Conservation (phyloP, 2,888 invertebrate genomes). For the Coelogynopora nodosa region DNA sequence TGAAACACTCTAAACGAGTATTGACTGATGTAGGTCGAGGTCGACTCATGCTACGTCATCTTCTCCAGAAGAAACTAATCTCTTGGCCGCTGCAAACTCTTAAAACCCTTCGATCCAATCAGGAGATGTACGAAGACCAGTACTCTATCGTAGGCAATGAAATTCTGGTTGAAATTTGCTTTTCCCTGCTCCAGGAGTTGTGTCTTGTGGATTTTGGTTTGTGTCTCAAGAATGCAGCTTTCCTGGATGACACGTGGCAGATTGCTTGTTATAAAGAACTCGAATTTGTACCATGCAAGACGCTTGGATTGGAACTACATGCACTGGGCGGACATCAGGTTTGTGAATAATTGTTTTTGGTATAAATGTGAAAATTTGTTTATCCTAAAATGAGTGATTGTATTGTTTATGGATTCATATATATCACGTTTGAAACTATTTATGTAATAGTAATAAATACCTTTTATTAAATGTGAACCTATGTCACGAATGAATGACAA, state of each 20-base stretch:
- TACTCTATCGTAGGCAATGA: slow-evolving; percentile 41
- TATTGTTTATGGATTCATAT: no score
- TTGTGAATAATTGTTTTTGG: no score
- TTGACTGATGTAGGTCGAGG: not conserved
- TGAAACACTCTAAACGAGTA: not conserved
- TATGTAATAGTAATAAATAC: no score
- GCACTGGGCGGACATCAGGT: no score
- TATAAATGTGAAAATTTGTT: no score
- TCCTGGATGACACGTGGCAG: slow-evolving; percentile 17
- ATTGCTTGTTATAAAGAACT: not conserved
- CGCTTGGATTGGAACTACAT: no score
- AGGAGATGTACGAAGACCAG: slow-evolving; percentile 8
- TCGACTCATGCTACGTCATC: slow-evolving; percentile 6
- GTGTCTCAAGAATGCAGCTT: slow-evolving; percentile 2
- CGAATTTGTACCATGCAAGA: slow-evolving; percentile 49
- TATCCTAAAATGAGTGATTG: no score
- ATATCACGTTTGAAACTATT: no score
- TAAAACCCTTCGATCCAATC: not conserved
- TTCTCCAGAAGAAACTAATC: not conserved
- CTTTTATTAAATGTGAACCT: no score
- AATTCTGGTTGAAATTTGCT: slow-evolving; percentile 22
- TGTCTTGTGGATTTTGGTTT: slow-evolving; percentile 7
- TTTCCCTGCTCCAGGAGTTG: slow-evolving; percentile 2
- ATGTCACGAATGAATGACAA: no score
- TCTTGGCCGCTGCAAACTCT: slow-evolving; percentile 8